Conservation (phyloP, 2,113 vertebrate genomes). For the Colius striatus region DNA sequence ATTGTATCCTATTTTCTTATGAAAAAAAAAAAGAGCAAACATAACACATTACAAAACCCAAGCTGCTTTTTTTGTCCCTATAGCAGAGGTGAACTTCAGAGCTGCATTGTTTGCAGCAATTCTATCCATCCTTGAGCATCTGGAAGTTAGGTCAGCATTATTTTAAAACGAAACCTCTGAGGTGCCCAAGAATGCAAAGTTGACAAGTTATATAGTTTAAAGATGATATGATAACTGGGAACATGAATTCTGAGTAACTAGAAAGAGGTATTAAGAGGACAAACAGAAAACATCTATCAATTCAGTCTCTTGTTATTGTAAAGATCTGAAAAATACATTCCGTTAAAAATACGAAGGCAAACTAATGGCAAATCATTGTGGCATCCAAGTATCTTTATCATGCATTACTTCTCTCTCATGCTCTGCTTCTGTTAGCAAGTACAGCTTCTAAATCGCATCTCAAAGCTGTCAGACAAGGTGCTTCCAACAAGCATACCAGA, state of each 20-base stretch:
- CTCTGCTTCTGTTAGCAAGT: background rate
- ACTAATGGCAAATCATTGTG: background rate
- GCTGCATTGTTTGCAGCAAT: background rate
- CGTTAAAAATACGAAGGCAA: background rate
- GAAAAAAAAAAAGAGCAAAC: background rate
- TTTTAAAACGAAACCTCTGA: background rate
- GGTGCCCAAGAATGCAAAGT: background rate
- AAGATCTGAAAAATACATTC: background rate
- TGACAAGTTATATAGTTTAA: background rate
- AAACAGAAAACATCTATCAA: background rate
- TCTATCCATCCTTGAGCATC: background rate
- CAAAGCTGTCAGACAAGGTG: background rate
- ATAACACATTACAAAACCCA: background rate
- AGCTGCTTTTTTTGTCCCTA: background rate
- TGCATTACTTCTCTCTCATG: background rate
- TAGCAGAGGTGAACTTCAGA: slow-evolving; percentile 13
- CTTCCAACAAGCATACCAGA: background rate
- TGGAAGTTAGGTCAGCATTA: slow-evolving; percentile 14
- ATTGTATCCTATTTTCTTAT: background rate
- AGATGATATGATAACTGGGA: background rate
- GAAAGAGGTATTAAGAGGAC: background rate
- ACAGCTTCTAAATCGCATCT: background rate
- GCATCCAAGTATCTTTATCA: background rate
- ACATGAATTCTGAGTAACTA: background rate
- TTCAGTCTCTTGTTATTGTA: background rate